phyloP scores from a whole-genome alignment of 2,113 vertebrate species.

The Notarius quadriscutis region DNA sequence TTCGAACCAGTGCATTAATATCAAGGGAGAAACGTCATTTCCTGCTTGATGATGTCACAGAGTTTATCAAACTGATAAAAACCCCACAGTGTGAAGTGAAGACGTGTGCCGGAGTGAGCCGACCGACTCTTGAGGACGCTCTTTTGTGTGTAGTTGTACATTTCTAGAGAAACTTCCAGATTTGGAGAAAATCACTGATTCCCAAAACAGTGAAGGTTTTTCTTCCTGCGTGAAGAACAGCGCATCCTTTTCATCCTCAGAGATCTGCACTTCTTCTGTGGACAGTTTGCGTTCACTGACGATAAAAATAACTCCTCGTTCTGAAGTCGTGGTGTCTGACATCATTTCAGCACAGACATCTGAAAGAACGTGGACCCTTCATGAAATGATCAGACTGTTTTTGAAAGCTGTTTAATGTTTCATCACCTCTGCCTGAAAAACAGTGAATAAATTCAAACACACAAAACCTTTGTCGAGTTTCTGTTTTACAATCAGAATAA shows the following conservation, averaged over 20 bases:
- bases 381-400: neutral
- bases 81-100: no score
- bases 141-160: no score
- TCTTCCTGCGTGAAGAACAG: neutral
- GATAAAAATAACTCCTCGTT: neutral
- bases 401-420: neutral
- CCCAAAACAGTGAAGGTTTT: neutral
- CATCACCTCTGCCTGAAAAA: neutral
- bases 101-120: no score
- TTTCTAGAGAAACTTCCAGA: neutral
- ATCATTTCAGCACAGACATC: neutral
- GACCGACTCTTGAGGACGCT: no score
- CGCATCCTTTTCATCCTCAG: neutral
- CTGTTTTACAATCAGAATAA: neutral
- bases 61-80: no score
- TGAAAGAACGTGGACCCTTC: neutral
- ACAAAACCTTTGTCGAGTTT: neutral
- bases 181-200: neutral
- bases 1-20: no score
- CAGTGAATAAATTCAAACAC: neutral
- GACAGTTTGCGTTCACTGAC: neutral
- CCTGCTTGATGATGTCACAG: no score
- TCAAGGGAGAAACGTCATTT: no score
- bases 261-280: neutral
- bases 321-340: neutral